These are phyloP conservation scores for Verasper variegatus DNA, from an alignment of 2,113 vertebrate genomes.

Conservation along the genomic window DNA sequence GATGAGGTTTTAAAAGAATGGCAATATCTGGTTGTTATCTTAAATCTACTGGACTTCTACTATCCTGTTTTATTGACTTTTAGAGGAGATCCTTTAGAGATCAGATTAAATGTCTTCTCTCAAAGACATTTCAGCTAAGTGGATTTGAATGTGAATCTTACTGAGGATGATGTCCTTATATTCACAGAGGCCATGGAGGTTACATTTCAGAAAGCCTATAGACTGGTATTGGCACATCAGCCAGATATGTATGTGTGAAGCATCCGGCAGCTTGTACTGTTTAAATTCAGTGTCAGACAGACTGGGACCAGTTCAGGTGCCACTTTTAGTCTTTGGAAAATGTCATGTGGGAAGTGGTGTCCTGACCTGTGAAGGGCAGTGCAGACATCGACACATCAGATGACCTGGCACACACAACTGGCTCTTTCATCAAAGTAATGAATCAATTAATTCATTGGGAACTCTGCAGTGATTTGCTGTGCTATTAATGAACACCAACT, in stretches of 20 bases:
- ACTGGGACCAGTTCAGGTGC: not conserved
- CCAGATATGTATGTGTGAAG: too few relatives aligned
- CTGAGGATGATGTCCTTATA: not conserved
- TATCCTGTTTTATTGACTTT: too few relatives aligned
- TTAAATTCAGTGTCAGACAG: not conserved
- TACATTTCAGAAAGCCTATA: too few relatives aligned
- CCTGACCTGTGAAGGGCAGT: conserved; percentile 38
- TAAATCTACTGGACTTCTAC: too few relatives aligned
- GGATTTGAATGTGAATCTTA: not conserved
- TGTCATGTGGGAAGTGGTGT: not conserved
- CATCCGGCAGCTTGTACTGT: too few relatives aligned
- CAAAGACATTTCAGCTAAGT: too few relatives aligned
- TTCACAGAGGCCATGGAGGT: too few relatives aligned
- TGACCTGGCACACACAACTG: conserved; percentile 44
- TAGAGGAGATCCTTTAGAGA: too few relatives aligned
- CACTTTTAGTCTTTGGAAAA: conserved; percentile 13
- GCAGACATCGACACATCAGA: conserved; percentile 24
- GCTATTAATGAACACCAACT: conserved; percentile 60
- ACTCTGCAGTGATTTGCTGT: conserved; percentile 56
- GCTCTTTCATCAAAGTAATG: conserved; percentile 65
- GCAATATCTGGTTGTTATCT: too few relatives aligned
- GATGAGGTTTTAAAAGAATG: too few relatives aligned
- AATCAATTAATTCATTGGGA: conserved; percentile 56
- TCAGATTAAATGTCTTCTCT: too few relatives aligned
- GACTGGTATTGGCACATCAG: too few relatives aligned